Conservation (phyloP, 1,140 invertebrate species). For the Glossosoma conforme region DNA sequence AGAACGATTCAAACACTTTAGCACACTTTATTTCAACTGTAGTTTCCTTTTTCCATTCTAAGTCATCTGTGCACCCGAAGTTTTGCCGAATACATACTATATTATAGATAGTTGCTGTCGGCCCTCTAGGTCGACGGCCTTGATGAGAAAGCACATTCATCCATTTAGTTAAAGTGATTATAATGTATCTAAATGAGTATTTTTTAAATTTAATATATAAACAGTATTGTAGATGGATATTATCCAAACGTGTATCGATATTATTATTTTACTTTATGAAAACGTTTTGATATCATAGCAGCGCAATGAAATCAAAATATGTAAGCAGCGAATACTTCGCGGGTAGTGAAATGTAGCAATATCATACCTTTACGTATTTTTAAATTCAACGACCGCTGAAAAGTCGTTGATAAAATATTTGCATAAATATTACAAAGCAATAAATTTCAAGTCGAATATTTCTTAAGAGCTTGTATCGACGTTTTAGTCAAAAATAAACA, state of each 20-base stretch:
- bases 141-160: not conserved
- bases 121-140: not conserved
- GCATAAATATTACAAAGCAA: conserved; percentile 13
- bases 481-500: conserved; percentile 7
- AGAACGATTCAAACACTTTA: not conserved
- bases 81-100: no score
- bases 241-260: not conserved
- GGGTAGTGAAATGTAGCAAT: no score
- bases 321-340: no score
- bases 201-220: not conserved
- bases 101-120: not conserved
- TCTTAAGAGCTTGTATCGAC: conserved; percentile 9
- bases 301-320: not conserved
- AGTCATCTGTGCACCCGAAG: no score
- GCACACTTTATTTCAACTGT: not conserved
- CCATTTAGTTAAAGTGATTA: not conserved
- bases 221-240: not conserved
- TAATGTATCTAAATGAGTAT: not conserved
- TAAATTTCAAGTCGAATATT: conserved; percentile 14
- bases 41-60: not conserved
- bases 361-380: no score
- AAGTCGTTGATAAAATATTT: conserved; percentile 20
- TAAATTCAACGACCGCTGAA: conserved; percentile 6
- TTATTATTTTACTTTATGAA: not conserved
- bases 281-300: not conserved